These are phyloP conservation scores for Caenorhabditis angaria DNA, from an alignment of 2,888 invertebrate species.

Conservation along the genomic window DNA sequence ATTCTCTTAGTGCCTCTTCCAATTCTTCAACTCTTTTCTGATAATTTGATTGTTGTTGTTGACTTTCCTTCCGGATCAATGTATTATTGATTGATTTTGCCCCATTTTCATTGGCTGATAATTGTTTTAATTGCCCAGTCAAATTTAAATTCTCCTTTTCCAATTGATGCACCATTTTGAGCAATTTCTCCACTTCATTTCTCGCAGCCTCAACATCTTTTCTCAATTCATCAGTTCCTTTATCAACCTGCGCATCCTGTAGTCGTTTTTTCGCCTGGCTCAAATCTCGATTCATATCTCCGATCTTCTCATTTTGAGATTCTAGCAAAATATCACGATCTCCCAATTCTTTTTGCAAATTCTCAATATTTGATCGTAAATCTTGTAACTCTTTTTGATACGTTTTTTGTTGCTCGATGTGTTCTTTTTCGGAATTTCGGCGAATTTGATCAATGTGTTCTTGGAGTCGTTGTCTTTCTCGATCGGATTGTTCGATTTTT, in stretches of 20 bases:
- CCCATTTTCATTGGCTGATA: slow-evolving; percentile 19
- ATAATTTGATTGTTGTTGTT: slow-evolving; percentile 15
- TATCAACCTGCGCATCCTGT: slow-evolving; percentile 54
- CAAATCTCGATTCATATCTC: slow-evolving; percentile 66
- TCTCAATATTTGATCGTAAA: slow-evolving; percentile 58
- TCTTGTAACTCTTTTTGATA: slow-evolving; percentile 56
- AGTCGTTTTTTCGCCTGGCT: slow-evolving; percentile 43
- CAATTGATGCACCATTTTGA: slow-evolving; percentile 73
- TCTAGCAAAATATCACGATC: slow-evolving; percentile 70
- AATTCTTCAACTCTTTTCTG: slow-evolving; percentile 80
- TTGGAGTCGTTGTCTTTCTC: slow-evolving; percentile 76
- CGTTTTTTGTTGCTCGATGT: slow-evolving; percentile 61
- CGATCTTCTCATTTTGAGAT: slow-evolving; percentile 72
- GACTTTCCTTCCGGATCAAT: background rate
- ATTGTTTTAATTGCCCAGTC: slow-evolving; percentile 45
- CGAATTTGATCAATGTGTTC: slow-evolving; percentile 66
- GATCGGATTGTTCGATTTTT: slow-evolving; percentile 75
- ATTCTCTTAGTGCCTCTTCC: slow-evolving; percentile 86
- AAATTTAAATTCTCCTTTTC: slow-evolving; percentile 73
- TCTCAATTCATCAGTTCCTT: slow-evolving; percentile 53
- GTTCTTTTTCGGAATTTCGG: slow-evolving; percentile 62
- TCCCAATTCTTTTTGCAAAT: slow-evolving; percentile 69
- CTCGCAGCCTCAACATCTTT: slow-evolving; percentile 67
- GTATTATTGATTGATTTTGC: slow-evolving; percentile 15
- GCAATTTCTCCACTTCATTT: slow-evolving; percentile 74